Percentiles rank a stretch among this genome's conserved stretches.
Evolutionary conservation across 2,797 vertebrate genomes (phyloP).

Genomic region (Periparus ater): DNA sequence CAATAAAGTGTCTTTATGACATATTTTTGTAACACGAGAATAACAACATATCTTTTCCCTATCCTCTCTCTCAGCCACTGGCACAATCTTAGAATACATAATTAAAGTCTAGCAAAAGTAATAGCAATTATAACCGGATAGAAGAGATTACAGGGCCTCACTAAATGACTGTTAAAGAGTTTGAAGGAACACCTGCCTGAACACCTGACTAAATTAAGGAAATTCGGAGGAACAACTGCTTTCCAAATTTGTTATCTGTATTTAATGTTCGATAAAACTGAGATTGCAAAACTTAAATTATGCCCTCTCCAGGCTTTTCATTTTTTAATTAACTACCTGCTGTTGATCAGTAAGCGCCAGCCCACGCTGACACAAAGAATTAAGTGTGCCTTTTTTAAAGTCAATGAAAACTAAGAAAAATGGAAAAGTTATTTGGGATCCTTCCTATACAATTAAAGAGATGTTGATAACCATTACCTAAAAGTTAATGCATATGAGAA

Average conservation of each 20-base stretch:
- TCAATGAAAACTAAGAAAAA: not conserved
- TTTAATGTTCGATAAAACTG: conserved; percentile 28
- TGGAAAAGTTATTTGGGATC: not conserved
- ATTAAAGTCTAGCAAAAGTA: conserved; percentile 8
- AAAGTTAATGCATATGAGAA: not conserved
- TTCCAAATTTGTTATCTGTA: not conserved
- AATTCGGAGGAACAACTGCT: not conserved
- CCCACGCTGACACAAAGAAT: not conserved
- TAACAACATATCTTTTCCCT: not conserved
- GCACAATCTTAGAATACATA: not conserved
- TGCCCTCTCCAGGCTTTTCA: not conserved
- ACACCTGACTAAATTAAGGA: not conserved
- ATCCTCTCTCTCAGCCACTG: not conserved
- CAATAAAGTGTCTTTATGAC: not conserved
- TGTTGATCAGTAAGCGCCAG: conserved; percentile 1
- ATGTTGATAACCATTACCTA: not conserved
- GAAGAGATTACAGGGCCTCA: not conserved
- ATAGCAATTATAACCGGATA: not conserved
- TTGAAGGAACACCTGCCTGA: not conserved
- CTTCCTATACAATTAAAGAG: not conserved
- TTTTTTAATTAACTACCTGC: conserved; percentile 23
- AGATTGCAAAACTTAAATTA: conserved; percentile 1
- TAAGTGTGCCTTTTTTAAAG: not conserved
- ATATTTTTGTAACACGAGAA: not conserved
- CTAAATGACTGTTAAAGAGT: not conserved